Conservation (phyloP, 1,140 invertebrate species). For the Paraescarpia echinospica region DNA sequence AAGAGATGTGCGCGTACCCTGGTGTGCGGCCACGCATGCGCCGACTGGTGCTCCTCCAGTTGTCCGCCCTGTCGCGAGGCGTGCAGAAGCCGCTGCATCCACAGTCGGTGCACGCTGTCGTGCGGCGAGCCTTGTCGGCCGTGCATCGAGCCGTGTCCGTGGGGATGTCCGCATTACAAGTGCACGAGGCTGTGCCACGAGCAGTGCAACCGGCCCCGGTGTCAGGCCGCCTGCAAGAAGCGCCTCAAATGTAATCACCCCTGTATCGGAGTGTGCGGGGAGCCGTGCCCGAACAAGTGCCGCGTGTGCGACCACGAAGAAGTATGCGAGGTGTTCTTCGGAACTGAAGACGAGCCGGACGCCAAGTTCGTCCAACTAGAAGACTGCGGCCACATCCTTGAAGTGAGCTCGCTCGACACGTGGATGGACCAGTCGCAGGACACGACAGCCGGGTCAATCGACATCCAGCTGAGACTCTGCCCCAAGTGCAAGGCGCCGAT, state of each 20-base stretch:
- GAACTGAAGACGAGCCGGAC: constrained; percentile 54
- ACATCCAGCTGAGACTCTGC: constrained; percentile 65
- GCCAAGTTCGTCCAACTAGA: constrained; percentile 62
- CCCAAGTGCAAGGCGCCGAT: constrained; percentile 68
- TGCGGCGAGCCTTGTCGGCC: constrained; percentile 67
- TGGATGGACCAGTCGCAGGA: constrained; percentile 57
- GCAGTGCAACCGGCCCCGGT: constrained; percentile 63
- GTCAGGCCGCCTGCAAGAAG: constrained; percentile 52
- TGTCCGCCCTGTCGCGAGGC: constrained; percentile 44
- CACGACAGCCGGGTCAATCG: constrained; percentile 29
- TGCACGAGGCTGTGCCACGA: constrained; percentile 66
- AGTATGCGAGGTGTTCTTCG: constrained; percentile 64
- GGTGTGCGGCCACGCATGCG: constrained; percentile 56
- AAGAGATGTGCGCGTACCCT: constrained; percentile 47
- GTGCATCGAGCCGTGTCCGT: constrained; percentile 62
- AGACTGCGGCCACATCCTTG: constrained; percentile 69
- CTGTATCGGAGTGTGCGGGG: constrained; percentile 68
- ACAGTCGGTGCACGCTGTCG: constrained; percentile 60
- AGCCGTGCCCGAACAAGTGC: constrained; percentile 63
- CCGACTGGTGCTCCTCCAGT: constrained; percentile 33
- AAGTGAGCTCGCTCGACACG: constrained; percentile 62
- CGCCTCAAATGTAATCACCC: constrained; percentile 64
- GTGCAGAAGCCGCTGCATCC: constrained; percentile 65
- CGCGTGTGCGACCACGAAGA: constrained; percentile 57
- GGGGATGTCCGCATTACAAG: constrained; percentile 61